Evolutionary conservation across 1,140 invertebrate genomes (phyloP).

Genomic region (Drosophila triauraria): DNA sequence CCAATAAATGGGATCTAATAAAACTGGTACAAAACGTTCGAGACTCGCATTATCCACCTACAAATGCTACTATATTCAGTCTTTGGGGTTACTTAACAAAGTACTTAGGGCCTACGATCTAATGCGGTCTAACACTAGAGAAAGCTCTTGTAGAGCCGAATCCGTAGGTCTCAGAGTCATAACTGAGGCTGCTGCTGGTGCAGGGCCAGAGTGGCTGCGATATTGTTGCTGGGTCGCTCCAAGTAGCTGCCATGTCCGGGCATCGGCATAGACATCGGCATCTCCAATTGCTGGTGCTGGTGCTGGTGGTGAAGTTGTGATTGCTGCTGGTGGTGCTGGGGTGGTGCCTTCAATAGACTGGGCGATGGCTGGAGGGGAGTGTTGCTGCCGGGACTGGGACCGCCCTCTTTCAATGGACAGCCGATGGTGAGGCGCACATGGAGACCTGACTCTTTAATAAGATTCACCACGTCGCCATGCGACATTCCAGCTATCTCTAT

Average conservation of each 20-base stretch:
- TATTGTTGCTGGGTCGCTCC: slow-evolving; percentile 66
- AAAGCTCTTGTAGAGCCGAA: slow-evolving; percentile 84
- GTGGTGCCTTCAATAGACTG: slow-evolving; percentile 49
- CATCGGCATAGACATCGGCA: slow-evolving; percentile 65
- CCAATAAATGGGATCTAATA: slow-evolving; percentile 1
- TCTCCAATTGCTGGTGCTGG: slow-evolving; percentile 59
- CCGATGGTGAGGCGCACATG: slow-evolving; percentile 96
- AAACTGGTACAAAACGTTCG: slow-evolving; percentile 25
- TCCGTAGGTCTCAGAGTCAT: slow-evolving; percentile 85
- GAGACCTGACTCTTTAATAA: slow-evolving; percentile 96
- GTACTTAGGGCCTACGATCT: slow-evolving; percentile 18
- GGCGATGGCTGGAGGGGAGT: slow-evolving; percentile 63
- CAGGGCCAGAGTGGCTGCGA: slow-evolving; percentile 65
- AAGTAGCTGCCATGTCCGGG: slow-evolving; percentile 46
- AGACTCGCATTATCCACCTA: slow-evolving; percentile 55
- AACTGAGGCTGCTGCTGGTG: slow-evolving; percentile 81
- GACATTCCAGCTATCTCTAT: slow-evolving; percentile 95
- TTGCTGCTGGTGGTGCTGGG: slow-evolving; percentile 33
- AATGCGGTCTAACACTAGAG: slow-evolving; percentile 53
- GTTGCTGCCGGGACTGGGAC: slow-evolving; percentile 72
- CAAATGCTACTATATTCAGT: slow-evolving; percentile 73
- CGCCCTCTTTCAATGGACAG: slow-evolving; percentile 87
- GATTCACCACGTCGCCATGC: slow-evolving; percentile 98
- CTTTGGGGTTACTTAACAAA: slow-evolving; percentile 72
- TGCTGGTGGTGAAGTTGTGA: slow-evolving; percentile 41